Conservation (phyloP, 2,888 invertebrate genomes). For the Cyaniris semiargus region DNA sequence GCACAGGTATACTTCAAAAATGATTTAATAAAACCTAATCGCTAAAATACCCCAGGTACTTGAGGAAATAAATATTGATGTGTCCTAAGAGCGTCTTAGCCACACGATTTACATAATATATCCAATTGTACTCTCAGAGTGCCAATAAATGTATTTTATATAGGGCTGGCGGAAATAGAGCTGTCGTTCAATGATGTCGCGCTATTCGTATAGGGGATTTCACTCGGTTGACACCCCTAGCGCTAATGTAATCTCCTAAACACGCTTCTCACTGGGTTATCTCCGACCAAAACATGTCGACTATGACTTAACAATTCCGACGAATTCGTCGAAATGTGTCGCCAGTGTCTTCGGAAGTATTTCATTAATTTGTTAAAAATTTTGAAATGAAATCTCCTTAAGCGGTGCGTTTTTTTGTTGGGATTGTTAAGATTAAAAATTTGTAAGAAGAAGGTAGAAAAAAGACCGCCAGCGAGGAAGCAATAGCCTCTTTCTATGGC, state of each 20-base stretch:
- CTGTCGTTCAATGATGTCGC: not conserved
- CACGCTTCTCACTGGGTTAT: slow-evolving; percentile 32
- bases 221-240: slow-evolving; percentile 34
- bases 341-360: not conserved
- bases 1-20: not conserved
- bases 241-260: slow-evolving; percentile 38
- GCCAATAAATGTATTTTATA: slow-evolving; percentile 35
- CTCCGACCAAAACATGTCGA: not conserved
- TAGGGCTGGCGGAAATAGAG: not conserved
- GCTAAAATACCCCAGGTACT: not conserved
- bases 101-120: slow-evolving; percentile 33
- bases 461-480: too few species aligned
- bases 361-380: not conserved
- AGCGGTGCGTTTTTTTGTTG: not conserved
- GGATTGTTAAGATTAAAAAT: too few species aligned
- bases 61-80: slow-evolving; percentile 7
- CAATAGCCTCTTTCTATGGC: too few species aligned
- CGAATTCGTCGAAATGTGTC: not conserved
- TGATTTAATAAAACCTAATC: not conserved
- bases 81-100: not conserved
- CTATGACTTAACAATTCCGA: not conserved
- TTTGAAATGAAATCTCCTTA: not conserved
- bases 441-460: too few species aligned
- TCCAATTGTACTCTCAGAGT: slow-evolving; percentile 35
- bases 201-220: not conserved